Evolutionary conservation across 2,888 invertebrate species (phyloP).

Genomic region (Pollenia amentaria): DNA sequence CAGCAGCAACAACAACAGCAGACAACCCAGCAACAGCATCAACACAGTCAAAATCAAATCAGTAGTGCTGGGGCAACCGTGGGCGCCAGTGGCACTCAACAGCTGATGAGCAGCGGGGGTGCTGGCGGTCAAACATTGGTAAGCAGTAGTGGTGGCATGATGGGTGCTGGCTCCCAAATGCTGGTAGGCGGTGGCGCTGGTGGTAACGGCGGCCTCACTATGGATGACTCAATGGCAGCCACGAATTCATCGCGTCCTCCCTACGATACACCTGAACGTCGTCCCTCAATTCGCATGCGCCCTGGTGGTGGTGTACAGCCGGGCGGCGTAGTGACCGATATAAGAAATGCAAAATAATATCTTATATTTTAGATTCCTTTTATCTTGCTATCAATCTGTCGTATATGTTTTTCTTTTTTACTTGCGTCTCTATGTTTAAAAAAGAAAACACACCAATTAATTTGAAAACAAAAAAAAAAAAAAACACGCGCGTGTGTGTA

Average conservation of each 20-base stretch:
- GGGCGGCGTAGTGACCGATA: conserved; percentile 82
- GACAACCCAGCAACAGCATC: conserved; percentile 77
- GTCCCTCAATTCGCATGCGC: conserved; percentile 84
- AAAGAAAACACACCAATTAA: conserved; percentile 53
- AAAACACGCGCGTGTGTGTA: conserved; percentile 53
- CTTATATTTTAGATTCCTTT: conserved; percentile 82
- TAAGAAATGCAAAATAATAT: conserved; percentile 85
- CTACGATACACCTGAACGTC: conserved; percentile 84
- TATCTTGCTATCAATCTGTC: conserved; percentile 60
- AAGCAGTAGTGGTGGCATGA: conserved; percentile 75
- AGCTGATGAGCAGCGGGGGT: conserved; percentile 76
- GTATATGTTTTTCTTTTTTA: conserved; percentile 62
- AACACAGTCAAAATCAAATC: conserved; percentile 78
- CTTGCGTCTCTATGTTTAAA: conserved; percentile 68
- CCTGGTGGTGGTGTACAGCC: conserved; percentile 82
- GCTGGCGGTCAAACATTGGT: conserved; percentile 77
- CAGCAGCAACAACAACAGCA: conserved; percentile 77
- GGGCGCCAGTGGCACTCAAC: conserved; percentile 78
- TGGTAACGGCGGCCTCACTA: conserved; percentile 80
- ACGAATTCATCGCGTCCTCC: conserved; percentile 84
- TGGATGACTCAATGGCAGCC: conserved; percentile 84
- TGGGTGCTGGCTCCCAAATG: conserved; percentile 78
- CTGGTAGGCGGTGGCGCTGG: conserved; percentile 78
- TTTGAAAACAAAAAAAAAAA: conserved; percentile 51
- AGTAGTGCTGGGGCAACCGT: conserved; percentile 79